Evolutionary conservation across 2,113 vertebrate genomes (phyloP), one percentile per base, ranked within the genome.

Genomic region (Tragulus kanchil): DNA sequence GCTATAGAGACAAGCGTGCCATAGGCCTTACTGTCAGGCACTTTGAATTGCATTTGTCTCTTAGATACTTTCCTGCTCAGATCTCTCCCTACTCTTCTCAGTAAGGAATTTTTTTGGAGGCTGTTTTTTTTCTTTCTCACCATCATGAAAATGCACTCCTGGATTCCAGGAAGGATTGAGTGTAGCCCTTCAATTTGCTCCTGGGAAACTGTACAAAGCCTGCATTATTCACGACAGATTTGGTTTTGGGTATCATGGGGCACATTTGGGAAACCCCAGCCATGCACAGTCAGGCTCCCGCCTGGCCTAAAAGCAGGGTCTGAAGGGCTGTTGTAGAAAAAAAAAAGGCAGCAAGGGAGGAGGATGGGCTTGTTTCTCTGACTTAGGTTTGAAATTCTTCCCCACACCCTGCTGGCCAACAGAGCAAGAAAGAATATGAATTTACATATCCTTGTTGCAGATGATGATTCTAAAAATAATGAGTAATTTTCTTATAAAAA

Each of bases 141-240:
- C 58, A 75, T 97, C 90, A 88, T 50, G 31, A 31, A 98, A 97
- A 90, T 75, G 12, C 58, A 95, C 28, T 81, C 79, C 16, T 85
- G 58, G 77, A 95, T 91, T 90, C 6, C 45, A 86, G 59, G 64
- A 89, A 67, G 97, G 90, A 75, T 84, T 75, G 59, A 52, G 7
- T 73, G 58, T 56, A 90, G 77, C 84, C 54, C 93, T 97, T 98
- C 86, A 89, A 52, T 26, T 65, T 97, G 4, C 89, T 93, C 61
- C 62, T 97, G 84, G 85, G 73, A 96, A 97, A 95, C 1, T 71
- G 4, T 89, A 98, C 92, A 97, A 97, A 98, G 89, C 69, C 56
- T 92, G 96, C 64, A 56, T 97, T 96, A 94, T 82, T 98, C 98
- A 87, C 19, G 0, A 86, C 77, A 81, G 77, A 81, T 54, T 95